Evolutionary conservation across 2,888 invertebrate species (phyloP).

Genomic region (Podabrus alpinus): DNA sequence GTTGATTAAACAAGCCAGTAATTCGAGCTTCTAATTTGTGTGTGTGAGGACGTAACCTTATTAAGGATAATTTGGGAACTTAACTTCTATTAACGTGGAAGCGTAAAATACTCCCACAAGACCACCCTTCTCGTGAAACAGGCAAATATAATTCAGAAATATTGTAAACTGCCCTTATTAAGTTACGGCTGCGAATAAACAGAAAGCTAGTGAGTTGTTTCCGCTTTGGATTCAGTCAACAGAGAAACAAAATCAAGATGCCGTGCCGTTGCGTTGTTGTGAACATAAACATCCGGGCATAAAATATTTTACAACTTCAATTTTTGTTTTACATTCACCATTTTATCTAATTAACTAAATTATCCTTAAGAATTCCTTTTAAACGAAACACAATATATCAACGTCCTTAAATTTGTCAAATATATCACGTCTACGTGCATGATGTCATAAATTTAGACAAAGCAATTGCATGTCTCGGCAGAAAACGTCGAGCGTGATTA

Average conservation of each 20-base stretch:
- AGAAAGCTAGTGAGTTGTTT: constrained; percentile 20
- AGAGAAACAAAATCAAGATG: constrained; percentile 25
- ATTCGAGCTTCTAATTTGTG: constrained; percentile 29
- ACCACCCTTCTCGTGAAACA: constrained; percentile 17
- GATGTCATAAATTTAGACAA: constrained; percentile 12
- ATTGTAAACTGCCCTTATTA: constrained; percentile 30
- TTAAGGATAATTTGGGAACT: constrained; percentile 30
- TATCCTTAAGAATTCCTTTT: neutral
- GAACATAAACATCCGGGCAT: constrained; percentile 23
- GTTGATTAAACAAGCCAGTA: constrained; percentile 29
- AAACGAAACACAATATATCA: constrained; percentile 10
- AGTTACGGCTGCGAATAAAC: constrained; percentile 29
- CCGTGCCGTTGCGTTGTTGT: constrained; percentile 8
- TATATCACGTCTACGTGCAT: constrained; percentile 9
- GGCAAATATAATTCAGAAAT: constrained; percentile 29
- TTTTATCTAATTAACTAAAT: neutral
- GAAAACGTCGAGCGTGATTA: constrained; percentile 16
- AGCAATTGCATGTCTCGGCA: constrained; percentile 17
- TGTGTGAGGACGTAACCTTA: constrained; percentile 29
- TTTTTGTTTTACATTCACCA: neutral
- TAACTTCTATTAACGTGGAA: constrained; percentile 30
- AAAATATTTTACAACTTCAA: constrained; percentile 25
- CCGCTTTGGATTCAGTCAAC: constrained; percentile 19
- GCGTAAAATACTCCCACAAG: constrained; percentile 27
- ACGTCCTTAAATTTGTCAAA: constrained; percentile 14